phyloP scores from a whole-genome alignment of 2,888 invertebrate species.

The Pseudoips prasinana region DNA sequence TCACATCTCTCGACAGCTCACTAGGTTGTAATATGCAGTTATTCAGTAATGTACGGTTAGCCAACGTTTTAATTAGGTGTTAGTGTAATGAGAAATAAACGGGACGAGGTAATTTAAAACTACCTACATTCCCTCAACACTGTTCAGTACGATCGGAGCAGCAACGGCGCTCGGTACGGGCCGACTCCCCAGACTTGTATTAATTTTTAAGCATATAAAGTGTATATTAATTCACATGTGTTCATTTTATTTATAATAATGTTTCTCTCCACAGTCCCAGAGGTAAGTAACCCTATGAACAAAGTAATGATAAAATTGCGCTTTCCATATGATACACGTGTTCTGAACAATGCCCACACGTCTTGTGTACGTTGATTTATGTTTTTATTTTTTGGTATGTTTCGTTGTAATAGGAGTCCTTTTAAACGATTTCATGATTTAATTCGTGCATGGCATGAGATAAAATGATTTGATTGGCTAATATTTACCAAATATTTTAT shows the following conservation, averaged over 20 bases:
- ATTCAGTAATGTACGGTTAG: slow-evolving; percentile 28
- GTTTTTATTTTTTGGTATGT: slow-evolving; percentile 19
- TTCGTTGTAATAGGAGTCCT: slow-evolving; percentile 12
- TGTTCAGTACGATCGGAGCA: slow-evolving; percentile 56
- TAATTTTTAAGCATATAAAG: slow-evolving; percentile 79
- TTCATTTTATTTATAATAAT: slow-evolving; percentile 79
- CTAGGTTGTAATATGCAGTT: slow-evolving; percentile 42
- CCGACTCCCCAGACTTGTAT: slow-evolving; percentile 62
- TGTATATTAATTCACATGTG: slow-evolving; percentile 80
- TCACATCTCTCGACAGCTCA: slow-evolving; percentile 45
- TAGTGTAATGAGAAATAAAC: slow-evolving; percentile 47
- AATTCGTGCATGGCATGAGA: slow-evolving; percentile 16
- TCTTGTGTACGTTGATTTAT: slow-evolving; percentile 8
- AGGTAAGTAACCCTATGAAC: slow-evolving; percentile 70
- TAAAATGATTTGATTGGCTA: no score
- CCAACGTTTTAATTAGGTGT: slow-evolving; percentile 58
- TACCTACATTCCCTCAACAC: slow-evolving; percentile 65
- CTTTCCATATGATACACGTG: slow-evolving; percentile 12
- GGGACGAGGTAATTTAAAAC: slow-evolving; percentile 62
- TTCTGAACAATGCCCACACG: no score
- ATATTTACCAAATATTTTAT: no score
- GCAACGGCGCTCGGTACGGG: slow-evolving; percentile 34
- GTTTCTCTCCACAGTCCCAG: slow-evolving; percentile 72
- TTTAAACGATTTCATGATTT: no score
- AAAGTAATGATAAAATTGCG: slow-evolving; percentile 20